Percentiles rank a stretch among this genome's conserved stretches.
Evolutionary conservation across 1,140 invertebrate genomes (phyloP).

Genomic region (Oppia nitens): DNA sequence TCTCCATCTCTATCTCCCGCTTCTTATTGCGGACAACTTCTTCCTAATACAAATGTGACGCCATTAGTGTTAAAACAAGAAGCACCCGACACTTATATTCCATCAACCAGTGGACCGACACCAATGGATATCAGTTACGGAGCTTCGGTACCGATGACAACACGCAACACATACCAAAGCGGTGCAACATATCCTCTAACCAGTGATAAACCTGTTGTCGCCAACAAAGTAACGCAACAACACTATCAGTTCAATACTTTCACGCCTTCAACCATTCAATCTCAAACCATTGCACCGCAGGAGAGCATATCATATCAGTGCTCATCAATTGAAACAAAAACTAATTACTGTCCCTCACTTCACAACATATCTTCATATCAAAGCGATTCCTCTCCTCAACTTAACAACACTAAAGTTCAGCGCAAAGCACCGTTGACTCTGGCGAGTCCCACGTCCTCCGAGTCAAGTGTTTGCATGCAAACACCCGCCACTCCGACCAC

Average conservation of each 20-base stretch:
- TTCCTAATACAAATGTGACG: background rate
- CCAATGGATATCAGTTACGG: background rate
- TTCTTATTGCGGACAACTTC: background rate
- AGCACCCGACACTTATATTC: constrained; percentile 9
- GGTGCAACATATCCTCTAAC: constrained; percentile 16
- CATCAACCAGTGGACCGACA: constrained; percentile 3
- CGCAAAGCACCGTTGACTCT: constrained; percentile 20
- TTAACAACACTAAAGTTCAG: constrained; percentile 12
- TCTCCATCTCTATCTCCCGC: background rate
- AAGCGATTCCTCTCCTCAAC: constrained; percentile 19
- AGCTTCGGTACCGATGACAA: constrained; percentile 37
- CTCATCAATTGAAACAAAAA: constrained; percentile 23
- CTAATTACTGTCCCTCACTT: background rate
- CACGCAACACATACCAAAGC: background rate
- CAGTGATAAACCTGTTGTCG: constrained; percentile 20
- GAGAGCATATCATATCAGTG: constrained; percentile 1
- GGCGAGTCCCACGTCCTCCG: constrained; percentile 11
- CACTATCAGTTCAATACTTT: constrained; percentile 15
- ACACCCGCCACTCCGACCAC: constrained; percentile 18
- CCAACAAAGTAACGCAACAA: background rate
- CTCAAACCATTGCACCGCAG: background rate
- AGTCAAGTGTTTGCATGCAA: constrained; percentile 11
- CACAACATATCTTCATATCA: constrained; percentile 1
- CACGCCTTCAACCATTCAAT: constrained; percentile 23
- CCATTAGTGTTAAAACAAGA: background rate